Base-by-base conservation (phyloP, 2,113 vertebrate genomes). In the Eptatretus burgeri region DNA sequence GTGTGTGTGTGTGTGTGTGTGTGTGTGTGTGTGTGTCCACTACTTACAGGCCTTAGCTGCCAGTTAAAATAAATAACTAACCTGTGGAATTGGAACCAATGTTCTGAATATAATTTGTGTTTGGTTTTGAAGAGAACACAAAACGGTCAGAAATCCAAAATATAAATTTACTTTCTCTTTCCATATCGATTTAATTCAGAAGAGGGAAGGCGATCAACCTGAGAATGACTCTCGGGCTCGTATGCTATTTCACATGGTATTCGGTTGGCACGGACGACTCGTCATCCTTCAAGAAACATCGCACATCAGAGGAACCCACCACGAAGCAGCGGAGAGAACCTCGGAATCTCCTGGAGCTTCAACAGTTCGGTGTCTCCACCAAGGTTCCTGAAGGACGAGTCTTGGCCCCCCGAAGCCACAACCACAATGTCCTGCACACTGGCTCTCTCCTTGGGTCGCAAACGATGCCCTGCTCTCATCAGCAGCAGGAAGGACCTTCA, bases 381-480 rank as follows among this genome's bases (percentile, higher is more conserved):
- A 68, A 93, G 83, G 2, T 87, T 93, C 27, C 87, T 69, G 19
- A 80, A 75, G 1, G 87, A 77, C 27, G 7, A 41, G n/a, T 51
- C 51, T n/a, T 91, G 89, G 0, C 83, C 93, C 67, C 91, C 91
- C 62, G 74, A 81, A 11, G 91, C 78, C 64, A 98, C 91, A 1
- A 95, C 85, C 52, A 98, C 85, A 2, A 98, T 98, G 64, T 95
- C 91, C 2, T 95, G 88, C 91, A 98, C 95, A 74, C 86, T 98
- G 3, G 91, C 91, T 70, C 82, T 78, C 5, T 95, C 88, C 69
- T 87, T 93, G 1, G 82, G 56, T 17, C 56, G 56, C 27, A 41
- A 41, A 7, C 27, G 27, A 41, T 41, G 27, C 27, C 27, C 27
- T 41, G 27, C 27, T 41, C 7, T 41, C 27, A 41, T 41, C 27